phyloP scores from a whole-genome alignment of 2,113 vertebrate genomes.

The Aegypius monachus region DNA sequence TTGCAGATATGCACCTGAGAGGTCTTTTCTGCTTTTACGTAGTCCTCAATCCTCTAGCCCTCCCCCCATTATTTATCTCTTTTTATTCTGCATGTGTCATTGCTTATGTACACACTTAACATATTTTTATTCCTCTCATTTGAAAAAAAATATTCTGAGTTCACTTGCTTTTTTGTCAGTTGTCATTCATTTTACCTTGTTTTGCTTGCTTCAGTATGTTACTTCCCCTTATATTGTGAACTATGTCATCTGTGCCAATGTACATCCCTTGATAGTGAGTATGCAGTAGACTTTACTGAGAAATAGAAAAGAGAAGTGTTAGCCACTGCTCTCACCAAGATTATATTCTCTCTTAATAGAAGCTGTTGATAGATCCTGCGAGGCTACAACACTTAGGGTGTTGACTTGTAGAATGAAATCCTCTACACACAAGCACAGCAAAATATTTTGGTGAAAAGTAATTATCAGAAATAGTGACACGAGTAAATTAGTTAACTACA shows the following conservation, averaged over 20 bases:
- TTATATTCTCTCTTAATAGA: slow-evolving; percentile 78
- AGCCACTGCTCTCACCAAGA: slow-evolving; percentile 75
- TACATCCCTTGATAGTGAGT: slow-evolving; percentile 62
- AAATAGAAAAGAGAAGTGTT: slow-evolving; percentile 74
- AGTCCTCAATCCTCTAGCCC: background rate
- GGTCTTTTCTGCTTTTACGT: background rate
- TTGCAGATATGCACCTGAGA: background rate
- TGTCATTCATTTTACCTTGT: slow-evolving; percentile 73
- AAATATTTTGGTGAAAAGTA: slow-evolving; percentile 90
- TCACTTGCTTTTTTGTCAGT: slow-evolving; percentile 70
- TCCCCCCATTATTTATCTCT: slow-evolving; percentile 49
- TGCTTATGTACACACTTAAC: slow-evolving; percentile 58
- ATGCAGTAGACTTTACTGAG: slow-evolving; percentile 75
- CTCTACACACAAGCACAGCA: slow-evolving; percentile 80
- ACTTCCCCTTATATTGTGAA: slow-evolving; percentile 67
- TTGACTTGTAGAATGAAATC: slow-evolving; percentile 82
- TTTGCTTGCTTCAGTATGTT: slow-evolving; percentile 70
- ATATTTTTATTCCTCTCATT: slow-evolving; percentile 70
- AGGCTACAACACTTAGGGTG: slow-evolving; percentile 75
- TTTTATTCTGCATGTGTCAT: slow-evolving; percentile 50
- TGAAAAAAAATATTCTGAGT: slow-evolving; percentile 61
- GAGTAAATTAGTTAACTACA: slow-evolving; percentile 77
- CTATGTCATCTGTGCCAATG: slow-evolving; percentile 69
- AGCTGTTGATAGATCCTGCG: slow-evolving; percentile 79
- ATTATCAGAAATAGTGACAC: slow-evolving; percentile 83